These are phyloP conservation scores for Chiloscyllium punctatum DNA, from an alignment of 2,797 vertebrate genomes.

Conservation along the genomic window DNA sequence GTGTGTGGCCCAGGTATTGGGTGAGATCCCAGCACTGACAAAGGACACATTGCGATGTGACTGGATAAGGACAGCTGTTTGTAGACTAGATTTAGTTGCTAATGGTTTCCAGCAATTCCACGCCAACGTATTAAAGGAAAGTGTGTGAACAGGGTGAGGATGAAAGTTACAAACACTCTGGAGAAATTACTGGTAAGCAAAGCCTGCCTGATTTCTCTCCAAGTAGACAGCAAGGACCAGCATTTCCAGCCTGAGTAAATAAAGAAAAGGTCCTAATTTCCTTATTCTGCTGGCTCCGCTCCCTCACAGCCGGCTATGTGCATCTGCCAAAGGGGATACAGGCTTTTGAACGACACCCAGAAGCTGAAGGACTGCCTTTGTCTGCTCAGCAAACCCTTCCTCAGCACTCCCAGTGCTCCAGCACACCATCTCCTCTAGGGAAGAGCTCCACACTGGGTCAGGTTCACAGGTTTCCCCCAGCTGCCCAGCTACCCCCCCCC, in stretches of 20 bases:
- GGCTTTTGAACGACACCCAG: conserved; percentile 94
- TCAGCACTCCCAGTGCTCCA: conserved; percentile 92
- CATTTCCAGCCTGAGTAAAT: conserved; percentile 98
- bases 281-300: conserved; percentile 89
- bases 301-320: conserved; percentile 86
- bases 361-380: conserved; percentile 98
- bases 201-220: conserved; percentile 75
- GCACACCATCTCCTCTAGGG: conserved; percentile 80
- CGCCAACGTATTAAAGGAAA: conserved; percentile 74
- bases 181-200: conserved; percentile 62
- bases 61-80: conserved; percentile 19
- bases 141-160: conserved; percentile 90
- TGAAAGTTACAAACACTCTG: conserved; percentile 66
- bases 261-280: conserved; percentile 92
- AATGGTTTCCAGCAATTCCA: conserved; percentile 51
- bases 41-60: conserved; percentile 4
- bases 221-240: conserved; percentile 95
- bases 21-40: neutral
- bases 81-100: neutral
- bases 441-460: conserved; percentile 90
- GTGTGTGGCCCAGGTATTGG: conserved; percentile 10
- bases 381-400: conserved; percentile 93
- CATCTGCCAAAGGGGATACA: conserved; percentile 95
- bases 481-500: neutral
- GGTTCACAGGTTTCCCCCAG: conserved; percentile 51